phyloP scores from a whole-genome alignment of 2,797 vertebrate genomes.

The Remorina albescens region DNA sequence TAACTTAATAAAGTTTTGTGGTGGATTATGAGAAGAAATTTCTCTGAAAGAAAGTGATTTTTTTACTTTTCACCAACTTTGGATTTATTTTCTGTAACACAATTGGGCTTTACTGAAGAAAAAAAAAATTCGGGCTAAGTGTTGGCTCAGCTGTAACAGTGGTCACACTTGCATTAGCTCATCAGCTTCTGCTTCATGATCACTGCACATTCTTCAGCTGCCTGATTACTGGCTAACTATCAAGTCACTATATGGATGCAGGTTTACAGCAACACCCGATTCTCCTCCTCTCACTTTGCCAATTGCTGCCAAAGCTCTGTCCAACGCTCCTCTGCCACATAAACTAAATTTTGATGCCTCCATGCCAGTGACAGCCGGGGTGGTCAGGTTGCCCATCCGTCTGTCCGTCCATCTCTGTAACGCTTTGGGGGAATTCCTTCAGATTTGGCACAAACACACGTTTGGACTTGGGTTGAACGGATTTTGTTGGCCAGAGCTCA shows the following conservation, averaged over 20 bases:
- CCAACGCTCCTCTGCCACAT: not conserved
- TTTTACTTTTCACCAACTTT: constrained; percentile 5
- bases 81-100: constrained; percentile 1
- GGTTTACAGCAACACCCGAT: not conserved
- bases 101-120: not conserved
- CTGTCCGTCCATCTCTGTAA: not conserved
- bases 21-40: constrained; percentile 6
- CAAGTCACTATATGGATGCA: constrained; percentile 1
- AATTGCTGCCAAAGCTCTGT: not conserved
- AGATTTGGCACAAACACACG: not conserved
- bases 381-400: not conserved
- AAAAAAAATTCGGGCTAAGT: constrained; percentile 36
- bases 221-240: not conserved
- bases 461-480: not conserved
- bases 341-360: not conserved
- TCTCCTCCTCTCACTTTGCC: not conserved
- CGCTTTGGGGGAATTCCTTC: not conserved
- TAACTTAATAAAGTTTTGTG: constrained; percentile 13
- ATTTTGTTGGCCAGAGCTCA: not conserved
- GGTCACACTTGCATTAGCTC: constrained; percentile 39
- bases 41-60: constrained; percentile 12
- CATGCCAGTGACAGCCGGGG: not conserved
- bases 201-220: constrained; percentile 12
- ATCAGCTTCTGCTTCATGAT: constrained; percentile 36
- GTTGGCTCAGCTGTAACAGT: constrained; percentile 17